Evolutionary conservation across 2,113 vertebrate genomes (phyloP), one percentile per base, ranked within the genome.

Genomic region (Cyanoliseus patagonus): DNA sequence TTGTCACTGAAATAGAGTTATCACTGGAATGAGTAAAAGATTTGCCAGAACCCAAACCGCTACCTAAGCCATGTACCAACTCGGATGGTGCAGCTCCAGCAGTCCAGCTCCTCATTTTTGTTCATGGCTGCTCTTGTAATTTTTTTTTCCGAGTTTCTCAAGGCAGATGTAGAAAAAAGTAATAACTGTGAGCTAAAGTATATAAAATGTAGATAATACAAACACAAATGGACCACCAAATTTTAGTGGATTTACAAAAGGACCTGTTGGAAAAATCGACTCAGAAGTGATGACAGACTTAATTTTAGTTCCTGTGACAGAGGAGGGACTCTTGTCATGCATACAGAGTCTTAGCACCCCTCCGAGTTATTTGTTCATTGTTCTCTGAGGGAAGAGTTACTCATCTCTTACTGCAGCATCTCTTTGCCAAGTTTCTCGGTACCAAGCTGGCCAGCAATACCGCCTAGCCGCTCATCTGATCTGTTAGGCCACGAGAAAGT

Each of bases 391-490:
- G 55, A 88, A 91, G 53, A 80, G 64, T 47, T 90, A 63, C 64
- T 83, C 75, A 64, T 90, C 47, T 47, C 51, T 86, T 86, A 42
- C 66, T 78, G 49, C 31, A 92, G 77, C 57, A 69, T 30, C 30
- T 83, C 91, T 41, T 84, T 95, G 87, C 77, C 91, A 92, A 89
- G 30, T 13, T n/a, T 69, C 83, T 91, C 73, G 42, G 66, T 46
- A 86, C 33, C 6, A 1, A 83, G 59, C 61, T 80, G 79, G 63
- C 70, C 92, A 90, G 90, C 75, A 74, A 7, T 10, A 18, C 49
- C 49, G 55, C 41, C 69, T 59, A 23, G 61, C 64, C 91, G 79
- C 62, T 88, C 61, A n/a, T 72, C 76, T 69, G 64, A 79, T 52
- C 66, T 37, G 5, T 28, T 11, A 76, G 24, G 31, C 13, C 80